Base-by-base conservation (phyloP, 2,113 vertebrate species). In the Vulpes lagopus region DNA sequence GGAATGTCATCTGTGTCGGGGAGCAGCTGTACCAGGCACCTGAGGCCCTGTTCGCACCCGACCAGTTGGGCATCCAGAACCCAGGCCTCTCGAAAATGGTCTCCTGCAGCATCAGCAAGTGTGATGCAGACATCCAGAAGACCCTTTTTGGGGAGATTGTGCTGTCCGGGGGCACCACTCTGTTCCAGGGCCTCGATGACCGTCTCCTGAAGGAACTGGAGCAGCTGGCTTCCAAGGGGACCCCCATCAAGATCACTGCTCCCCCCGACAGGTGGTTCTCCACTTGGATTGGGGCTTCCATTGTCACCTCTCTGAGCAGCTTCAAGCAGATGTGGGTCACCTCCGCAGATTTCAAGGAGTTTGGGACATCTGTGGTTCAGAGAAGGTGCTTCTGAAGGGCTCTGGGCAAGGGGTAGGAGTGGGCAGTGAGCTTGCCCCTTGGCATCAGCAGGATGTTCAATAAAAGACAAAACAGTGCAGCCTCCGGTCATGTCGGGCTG, bases 281-380 rank as follows among this genome's bases (percentile, higher is more conserved):
- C 0, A 98, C 97, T 0, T 98, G 98, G 98, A 98, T 96, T 0
- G 98, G 98, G 0, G 98, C 98, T 59, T 99, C 98, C 57, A 82
- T 98, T 7, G 96, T 99, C 53, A 95, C 97, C 30, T 98, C 96
- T 62, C 92, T 98, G 76, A 96, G 97, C 15, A 98, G 98, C 19
- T 99, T 99, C 95, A 98, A 89, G 71, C 92, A 98, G 53, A 98
- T 97, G 98, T 98, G 98, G 99, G 97, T 99, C 94, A 99, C 98
- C 0, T 2, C 82, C 0, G 62, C 32, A 0, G 96, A 98, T 20
- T 98, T 98, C 91, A 81, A 95, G 71, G 98, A 98, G 78, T 98
- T 98, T 2, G 99, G 98, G 59, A 27, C 97, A 0, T 91, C 98
- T 0, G 92, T 98, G 67, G 81, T 98, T 2, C 98, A 98, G 93